A percentile compares a stretch with the other conserved stretches of the same genome.
Evolutionary conservation across 2,797 vertebrate genomes (phyloP).

Genomic region (Oceanodroma leucorhoa): DNA sequence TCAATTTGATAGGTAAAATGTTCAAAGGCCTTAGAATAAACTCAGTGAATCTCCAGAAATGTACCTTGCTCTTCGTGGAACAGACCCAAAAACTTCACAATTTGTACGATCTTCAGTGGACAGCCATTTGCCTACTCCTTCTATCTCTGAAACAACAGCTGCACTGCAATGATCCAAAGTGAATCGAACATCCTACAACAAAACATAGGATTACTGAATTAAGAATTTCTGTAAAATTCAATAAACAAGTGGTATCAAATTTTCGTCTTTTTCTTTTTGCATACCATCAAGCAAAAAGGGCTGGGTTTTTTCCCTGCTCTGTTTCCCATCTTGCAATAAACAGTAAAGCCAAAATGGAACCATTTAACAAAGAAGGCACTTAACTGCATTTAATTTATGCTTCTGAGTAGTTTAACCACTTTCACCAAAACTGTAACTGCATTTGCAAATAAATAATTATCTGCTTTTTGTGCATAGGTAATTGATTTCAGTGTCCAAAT

Average conservation of each 20-base stretch:
- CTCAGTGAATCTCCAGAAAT: background rate
- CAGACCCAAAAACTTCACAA: slow-evolving; percentile 82
- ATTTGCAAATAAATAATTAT: background rate
- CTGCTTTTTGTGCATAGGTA: background rate
- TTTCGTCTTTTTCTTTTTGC: background rate
- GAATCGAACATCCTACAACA: slow-evolving; percentile 81
- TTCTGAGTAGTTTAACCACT: background rate
- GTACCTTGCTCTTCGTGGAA: slow-evolving; percentile 77
- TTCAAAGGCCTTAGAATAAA: background rate
- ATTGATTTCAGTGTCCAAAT: background rate
- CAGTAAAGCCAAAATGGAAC: background rate
- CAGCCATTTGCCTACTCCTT: slow-evolving; percentile 84
- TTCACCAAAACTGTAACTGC: background rate
- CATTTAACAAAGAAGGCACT: background rate
- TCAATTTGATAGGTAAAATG: background rate
- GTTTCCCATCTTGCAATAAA: background rate
- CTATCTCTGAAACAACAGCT: slow-evolving; percentile 80
- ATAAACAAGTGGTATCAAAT: accelerated
- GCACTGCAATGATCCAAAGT: slow-evolving; percentile 83
- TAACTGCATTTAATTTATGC: background rate
- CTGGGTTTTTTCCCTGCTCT: accelerated
- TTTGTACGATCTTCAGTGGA: slow-evolving; percentile 82
- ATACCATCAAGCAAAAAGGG: background rate
- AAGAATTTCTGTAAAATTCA: background rate
- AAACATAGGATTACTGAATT: background rate